Percentiles rank a stretch among this genome's conserved stretches.
phyloP scores from a whole-genome alignment of 2,797 vertebrate genomes.

The Tachyglossus aculeatus region DNA sequence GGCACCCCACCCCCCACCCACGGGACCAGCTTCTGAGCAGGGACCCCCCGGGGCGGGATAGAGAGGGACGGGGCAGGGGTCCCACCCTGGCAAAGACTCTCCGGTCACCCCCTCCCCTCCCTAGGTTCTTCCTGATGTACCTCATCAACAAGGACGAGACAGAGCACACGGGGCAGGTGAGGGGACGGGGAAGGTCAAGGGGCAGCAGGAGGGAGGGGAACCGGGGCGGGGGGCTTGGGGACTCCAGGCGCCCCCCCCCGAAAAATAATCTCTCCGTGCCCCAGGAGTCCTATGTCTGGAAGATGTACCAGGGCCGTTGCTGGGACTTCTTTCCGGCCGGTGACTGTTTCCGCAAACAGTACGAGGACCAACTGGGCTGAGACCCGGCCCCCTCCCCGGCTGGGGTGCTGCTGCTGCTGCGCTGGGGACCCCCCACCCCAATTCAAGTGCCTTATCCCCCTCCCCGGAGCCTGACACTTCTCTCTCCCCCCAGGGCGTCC shows the following conservation, averaged over 20 bases:
- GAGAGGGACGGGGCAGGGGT: not conserved
- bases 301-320: slow-evolving; percentile 93
- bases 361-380: slow-evolving; percentile 91
- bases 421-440: not conserved
- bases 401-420: slow-evolving; percentile 53
- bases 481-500: no score
- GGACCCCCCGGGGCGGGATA: no score
- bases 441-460: not conserved
- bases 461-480: no score
- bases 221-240: not conserved
- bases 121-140: slow-evolving; percentile 96
- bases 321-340: slow-evolving; percentile 96
- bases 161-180: slow-evolving; percentile 93
- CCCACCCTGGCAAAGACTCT: not conserved
- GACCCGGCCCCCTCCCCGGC: slow-evolving; percentile 29
- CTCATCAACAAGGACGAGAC: slow-evolving; percentile 96
- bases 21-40: no score
- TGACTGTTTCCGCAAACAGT: slow-evolving; percentile 95
- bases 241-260: no score
- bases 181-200: not conserved
- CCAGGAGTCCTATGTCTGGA: slow-evolving; percentile 95
- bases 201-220: not conserved
- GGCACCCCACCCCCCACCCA: no score
- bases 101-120: not conserved
- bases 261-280: not conserved